phyloP scores from a whole-genome alignment of 2,113 vertebrate genomes.

The Sebastes fasciatus region DNA sequence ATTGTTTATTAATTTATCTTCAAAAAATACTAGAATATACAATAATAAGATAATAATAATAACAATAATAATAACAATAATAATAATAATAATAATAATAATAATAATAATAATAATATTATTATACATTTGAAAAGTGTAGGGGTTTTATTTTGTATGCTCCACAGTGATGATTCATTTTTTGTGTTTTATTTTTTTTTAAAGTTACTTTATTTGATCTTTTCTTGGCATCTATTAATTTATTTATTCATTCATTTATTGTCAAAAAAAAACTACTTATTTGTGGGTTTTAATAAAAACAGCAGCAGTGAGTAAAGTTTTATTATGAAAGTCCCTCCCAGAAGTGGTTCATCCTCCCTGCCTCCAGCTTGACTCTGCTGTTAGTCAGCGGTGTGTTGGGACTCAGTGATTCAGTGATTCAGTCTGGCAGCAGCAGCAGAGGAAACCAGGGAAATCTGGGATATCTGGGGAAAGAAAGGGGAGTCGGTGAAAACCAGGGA shows the following conservation, averaged over 20 bases:
- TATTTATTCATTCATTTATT: no score
- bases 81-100: no score
- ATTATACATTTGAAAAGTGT: no score
- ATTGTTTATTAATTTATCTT: no score
- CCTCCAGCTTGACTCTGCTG: neutral
- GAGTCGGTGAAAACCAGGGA: slow-evolving; percentile 59
- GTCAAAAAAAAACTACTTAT: neutral
- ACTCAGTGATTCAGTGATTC: slow-evolving; percentile 47
- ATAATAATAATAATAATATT: no score
- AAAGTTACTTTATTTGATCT: no score
- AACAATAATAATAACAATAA: no score
- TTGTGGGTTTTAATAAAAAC: neutral
- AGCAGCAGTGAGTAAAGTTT: neutral
- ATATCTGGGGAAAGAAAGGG: slow-evolving; percentile 53
- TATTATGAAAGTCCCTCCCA: slow-evolving; percentile 58
- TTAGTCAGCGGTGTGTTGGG: slow-evolving; percentile 31
- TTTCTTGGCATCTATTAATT: no score
- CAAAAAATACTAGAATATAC: neutral
- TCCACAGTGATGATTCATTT: no score
- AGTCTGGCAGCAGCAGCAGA: slow-evolving; percentile 53
- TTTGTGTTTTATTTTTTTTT: no score
- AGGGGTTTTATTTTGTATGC: no score
- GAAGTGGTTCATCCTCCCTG: neutral
- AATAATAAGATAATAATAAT: no score
- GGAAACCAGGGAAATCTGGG: slow-evolving; percentile 58